phyloP scores from a whole-genome alignment of 2,888 invertebrate genomes.

The Drosophila incognita region DNA sequence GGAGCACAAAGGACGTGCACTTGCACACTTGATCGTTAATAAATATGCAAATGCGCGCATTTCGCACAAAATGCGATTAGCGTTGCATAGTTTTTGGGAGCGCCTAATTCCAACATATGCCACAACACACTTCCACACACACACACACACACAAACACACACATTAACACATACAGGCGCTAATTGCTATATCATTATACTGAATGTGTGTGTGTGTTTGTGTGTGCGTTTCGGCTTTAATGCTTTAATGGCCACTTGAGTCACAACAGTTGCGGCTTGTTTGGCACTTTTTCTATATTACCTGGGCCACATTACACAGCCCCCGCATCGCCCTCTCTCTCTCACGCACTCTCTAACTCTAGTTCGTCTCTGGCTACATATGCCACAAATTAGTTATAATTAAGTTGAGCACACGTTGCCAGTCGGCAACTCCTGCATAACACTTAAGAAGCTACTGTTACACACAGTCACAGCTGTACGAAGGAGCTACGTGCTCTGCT shows the following conservation, averaged over 20 bases:
- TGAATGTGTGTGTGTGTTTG: conserved; percentile 10
- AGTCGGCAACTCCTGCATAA: conserved; percentile 52
- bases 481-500: conserved; percentile 54
- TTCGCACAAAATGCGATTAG: conserved; percentile 68
- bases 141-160: conserved; percentile 6
- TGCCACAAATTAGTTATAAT: conserved; percentile 78
- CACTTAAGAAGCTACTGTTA: conserved; percentile 64
- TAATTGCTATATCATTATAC: conserved; percentile 67
- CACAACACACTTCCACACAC: background rate
- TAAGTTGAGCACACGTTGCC: conserved; percentile 73
- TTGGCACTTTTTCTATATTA: conserved; percentile 59
- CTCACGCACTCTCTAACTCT: background rate
- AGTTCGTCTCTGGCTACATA: conserved; percentile 47
- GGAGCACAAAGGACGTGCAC: conserved; percentile 22
- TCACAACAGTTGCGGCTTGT: conserved; percentile 60
- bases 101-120: conserved; percentile 45
- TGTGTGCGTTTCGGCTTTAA: conserved; percentile 51
- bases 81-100: conserved; percentile 49
- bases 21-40: conserved; percentile 57
- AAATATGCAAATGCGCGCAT: conserved; percentile 69
- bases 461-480: conserved; percentile 53
- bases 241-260: conserved; percentile 77
- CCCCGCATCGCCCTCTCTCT: background rate
- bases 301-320: conserved; percentile 25
- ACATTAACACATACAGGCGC: conserved; percentile 19